Conservation (phyloP, 2,113 vertebrate genomes). For the Bungarus multicinctus region DNA sequence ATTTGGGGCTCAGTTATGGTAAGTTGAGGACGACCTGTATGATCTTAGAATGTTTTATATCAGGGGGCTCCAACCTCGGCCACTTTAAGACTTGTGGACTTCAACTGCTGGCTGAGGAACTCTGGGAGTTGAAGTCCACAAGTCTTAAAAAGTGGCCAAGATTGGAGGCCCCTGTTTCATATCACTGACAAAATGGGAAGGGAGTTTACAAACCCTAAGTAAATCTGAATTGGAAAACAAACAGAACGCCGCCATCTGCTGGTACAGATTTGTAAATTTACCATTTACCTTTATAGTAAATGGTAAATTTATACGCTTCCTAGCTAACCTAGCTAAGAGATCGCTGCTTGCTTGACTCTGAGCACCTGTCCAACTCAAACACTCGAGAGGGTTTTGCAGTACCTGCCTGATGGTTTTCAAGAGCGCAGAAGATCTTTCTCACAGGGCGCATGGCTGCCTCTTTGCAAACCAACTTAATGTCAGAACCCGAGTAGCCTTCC, state of each 20-base stretch:
- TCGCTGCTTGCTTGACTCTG: too few species aligned
- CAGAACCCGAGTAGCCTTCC: slow-evolving; percentile 92
- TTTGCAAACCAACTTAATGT: slow-evolving; percentile 90
- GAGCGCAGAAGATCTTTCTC: slow-evolving; percentile 86
- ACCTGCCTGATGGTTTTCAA: slow-evolving; percentile 85
- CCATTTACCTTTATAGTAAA: too few species aligned
- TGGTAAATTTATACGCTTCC: too few species aligned
- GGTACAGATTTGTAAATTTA: slow-evolving; percentile 10
- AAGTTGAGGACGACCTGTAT: too few species aligned
- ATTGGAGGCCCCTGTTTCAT: background rate
- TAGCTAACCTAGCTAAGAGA: background rate
- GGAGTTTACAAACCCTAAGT: background rate
- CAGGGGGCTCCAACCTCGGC: too few species aligned
- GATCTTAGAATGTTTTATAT: background rate
- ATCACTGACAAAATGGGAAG: background rate
- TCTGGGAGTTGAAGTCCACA: too few species aligned
- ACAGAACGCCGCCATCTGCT: slow-evolving; percentile 65
- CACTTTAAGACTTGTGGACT: too few species aligned
- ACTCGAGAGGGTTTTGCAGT: background rate
- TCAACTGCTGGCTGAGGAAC: too few species aligned
- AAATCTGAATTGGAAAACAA: background rate
- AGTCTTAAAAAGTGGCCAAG: too few species aligned
- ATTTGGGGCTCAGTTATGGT: too few species aligned
- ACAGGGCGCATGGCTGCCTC: slow-evolving; percentile 95
- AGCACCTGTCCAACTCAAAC: background rate